Conservation (phyloP, 2,797 vertebrate species). For the Picus viridis region DNA sequence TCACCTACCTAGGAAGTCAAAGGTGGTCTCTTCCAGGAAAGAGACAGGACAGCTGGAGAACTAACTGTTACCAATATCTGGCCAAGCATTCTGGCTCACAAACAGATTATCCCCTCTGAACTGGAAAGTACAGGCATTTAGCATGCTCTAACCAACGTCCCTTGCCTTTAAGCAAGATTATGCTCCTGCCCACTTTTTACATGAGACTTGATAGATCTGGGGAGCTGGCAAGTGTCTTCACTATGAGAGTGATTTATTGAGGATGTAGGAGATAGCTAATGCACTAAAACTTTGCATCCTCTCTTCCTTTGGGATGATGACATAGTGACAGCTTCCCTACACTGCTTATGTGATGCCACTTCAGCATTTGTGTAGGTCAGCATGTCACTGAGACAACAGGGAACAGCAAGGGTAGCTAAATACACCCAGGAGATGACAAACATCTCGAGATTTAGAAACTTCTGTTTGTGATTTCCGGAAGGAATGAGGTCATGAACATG, state of each 20-base stretch:
- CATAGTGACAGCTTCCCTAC: neutral
- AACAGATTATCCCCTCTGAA: neutral
- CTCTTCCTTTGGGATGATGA: neutral
- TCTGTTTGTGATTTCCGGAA: conserved; percentile 41
- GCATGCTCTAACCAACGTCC: neutral
- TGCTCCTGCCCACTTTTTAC: neutral
- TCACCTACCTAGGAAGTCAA: neutral
- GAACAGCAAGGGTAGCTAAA: conserved; percentile 8
- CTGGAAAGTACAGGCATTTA: neutral
- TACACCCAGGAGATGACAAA: neutral
- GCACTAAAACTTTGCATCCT: neutral
- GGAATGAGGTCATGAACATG: conserved; percentile 2
- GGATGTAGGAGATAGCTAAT: neutral
- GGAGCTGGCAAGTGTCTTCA: neutral
- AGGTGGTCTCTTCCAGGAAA: neutral
- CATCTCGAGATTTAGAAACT: conserved; percentile 23
- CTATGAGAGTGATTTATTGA: neutral
- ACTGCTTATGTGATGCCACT: neutral
- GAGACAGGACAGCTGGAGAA: neutral
- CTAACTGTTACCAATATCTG: neutral
- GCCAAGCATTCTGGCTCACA: neutral
- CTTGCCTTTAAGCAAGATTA: neutral
- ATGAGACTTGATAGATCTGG: neutral
- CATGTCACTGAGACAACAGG: neutral
- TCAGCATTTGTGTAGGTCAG: neutral